Evolutionary conservation across 2,888 invertebrate species (phyloP), one percentile per base, ranked within the genome.

Genomic region (Gastrophysa polygoni): DNA sequence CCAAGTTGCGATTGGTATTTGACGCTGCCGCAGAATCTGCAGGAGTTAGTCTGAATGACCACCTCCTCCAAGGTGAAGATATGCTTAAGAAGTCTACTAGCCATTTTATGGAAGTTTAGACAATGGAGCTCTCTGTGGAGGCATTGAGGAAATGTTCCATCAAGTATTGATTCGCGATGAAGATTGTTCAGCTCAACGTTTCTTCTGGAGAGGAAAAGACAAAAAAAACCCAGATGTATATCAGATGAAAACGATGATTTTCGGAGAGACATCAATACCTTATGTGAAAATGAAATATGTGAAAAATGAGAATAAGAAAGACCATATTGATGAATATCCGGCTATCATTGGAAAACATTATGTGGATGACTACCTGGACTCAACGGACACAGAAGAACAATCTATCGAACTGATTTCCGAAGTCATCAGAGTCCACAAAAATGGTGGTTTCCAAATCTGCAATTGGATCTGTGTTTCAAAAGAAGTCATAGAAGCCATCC

Each of bases 141-240:
- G 21, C 16, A 14, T 48, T 1, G 21, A 48, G 5, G 21, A 24
- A 24, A 48, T 48, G 24, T 18, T 48, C 16, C 48, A 48, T 24
- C 48, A 48, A 5, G 48, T 48, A 14, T 14, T 7, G 16, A 21
- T 24, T 21, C 7, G 48, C 1, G 16, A 16, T 7, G 48, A 48
- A 48, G 24, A 48, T 16, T 24, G 28, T 14, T 48, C 48, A 21
- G 48, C 48, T 8, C 48, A 48, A 16, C 21, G 48, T 24, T 48
- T 48, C 28, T 48, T 48, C 1, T 48, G 48, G 24, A 7, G 24
- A 24, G 24, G 24, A 14, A 24, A 14, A 21, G 48, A 24, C 10
- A 24, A 21, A 21, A 48, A 21, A 24, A 5, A 11, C 1, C 7
- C 10, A 24, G 21, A 21, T 47, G 10, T 44, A n/a, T 44, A 18